Conservation (phyloP, 1,140 invertebrate species). For the Drosophila gunungcola region DNA sequence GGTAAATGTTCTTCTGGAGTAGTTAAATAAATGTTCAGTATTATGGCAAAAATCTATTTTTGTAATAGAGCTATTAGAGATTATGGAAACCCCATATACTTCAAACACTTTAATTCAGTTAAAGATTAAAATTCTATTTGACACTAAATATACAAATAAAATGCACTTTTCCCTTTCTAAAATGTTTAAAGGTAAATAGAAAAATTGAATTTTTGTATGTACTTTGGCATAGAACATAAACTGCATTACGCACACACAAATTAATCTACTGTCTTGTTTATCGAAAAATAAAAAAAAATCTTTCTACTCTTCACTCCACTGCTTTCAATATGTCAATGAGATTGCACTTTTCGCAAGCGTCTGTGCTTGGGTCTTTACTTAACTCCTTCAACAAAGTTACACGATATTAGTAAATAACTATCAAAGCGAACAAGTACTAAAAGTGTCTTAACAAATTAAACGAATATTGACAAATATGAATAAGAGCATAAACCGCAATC, state of each 20-base stretch:
- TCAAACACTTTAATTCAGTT: neutral
- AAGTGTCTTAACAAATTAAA: conserved; percentile 48
- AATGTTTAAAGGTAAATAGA: no score
- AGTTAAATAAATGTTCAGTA: conserved; percentile 29
- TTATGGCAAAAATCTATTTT: conserved; percentile 24
- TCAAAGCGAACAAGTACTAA: conserved; percentile 39
- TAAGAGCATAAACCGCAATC: conserved; percentile 12
- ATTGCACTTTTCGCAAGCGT: conserved; percentile 8
- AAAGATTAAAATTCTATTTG: neutral
- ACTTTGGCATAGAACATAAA: conserved; percentile 1
- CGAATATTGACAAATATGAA: conserved; percentile 45
- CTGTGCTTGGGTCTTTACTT: conserved; percentile 4
- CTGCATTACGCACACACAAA: conserved; percentile 7
- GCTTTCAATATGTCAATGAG: conserved; percentile 16
- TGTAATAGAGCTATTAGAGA: conserved; percentile 10
- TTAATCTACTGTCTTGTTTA: neutral
- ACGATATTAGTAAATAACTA: conserved; percentile 8
- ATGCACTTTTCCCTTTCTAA: no score
- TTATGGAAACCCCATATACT: conserved; percentile 11
- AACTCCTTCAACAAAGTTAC: conserved; percentile 16
- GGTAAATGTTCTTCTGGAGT: conserved; percentile 16
- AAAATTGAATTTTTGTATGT: neutral
- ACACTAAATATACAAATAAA: no score
- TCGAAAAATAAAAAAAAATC: neutral
- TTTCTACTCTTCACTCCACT: neutral